Base-by-base conservation (phyloP, 2,113 vertebrate species). In the Bambusicola thoracicus region DNA sequence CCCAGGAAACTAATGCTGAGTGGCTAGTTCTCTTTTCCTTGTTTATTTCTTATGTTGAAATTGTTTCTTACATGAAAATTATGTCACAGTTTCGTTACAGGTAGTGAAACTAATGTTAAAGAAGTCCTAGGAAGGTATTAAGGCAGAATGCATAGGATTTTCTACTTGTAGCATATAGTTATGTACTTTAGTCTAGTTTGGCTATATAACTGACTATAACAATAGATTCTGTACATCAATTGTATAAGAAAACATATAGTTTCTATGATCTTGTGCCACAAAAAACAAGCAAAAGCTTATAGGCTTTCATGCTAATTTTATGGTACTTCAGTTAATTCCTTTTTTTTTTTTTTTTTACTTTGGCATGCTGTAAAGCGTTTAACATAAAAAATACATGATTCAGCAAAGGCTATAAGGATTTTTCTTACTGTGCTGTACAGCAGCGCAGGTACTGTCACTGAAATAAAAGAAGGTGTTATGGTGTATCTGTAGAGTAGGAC, bases 321-420 rank as follows among this genome's bases (percentile, higher is more conserved):
- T 65, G 44, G 19, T 79, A 38, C 49, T 85, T 85, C 8, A 22
- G 38, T 68, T 85, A 70, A 81, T 70, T 67, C 74, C 12, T 36
- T 25, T 67, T 91, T 29, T 76, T 10, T 58, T 10, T 36, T 25
- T 67, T 91, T 29, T 76, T 10, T 58, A 30, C 82, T 92, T 87
- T 91, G 84, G 36, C 72, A 43, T 8, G 6, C 32, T 48, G 4
- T 40, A 13, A 20, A 67, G 15, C 2, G 22, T 49, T 79, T 82
- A 72, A 49, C 41, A 75, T 75, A 87, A 88, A 93, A 93, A 92
- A 67, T 16, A 55, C 0, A 1, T 65, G 72, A 92, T 74, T 94
- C 87, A 92, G 72, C 61, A 91, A 88, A 94, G 92, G 30, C 46
- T 72, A 21, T 36, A 85, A 85, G 30, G 13, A 30, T 83, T 88